Conservation (phyloP, 2,888 invertebrate genomes). For the Standfussiana lucernea region DNA sequence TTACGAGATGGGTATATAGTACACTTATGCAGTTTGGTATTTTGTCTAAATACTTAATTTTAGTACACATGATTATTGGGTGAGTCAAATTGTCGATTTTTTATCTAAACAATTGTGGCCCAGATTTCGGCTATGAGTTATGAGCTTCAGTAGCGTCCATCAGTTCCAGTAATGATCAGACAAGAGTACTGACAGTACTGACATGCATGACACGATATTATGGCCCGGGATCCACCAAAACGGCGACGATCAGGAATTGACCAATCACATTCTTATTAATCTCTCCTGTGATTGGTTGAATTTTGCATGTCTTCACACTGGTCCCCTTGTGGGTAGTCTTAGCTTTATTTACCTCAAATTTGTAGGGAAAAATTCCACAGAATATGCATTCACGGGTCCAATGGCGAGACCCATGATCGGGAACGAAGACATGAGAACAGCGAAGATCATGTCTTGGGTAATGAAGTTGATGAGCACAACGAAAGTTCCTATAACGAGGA, state of each 20-base stretch:
- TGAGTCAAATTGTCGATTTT: background rate
- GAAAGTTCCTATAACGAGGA: conserved; percentile 78
- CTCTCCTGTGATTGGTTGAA: background rate
- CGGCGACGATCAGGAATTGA: background rate
- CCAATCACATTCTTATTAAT: background rate
- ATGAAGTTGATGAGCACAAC: conserved; percentile 83
- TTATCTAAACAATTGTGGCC: background rate
- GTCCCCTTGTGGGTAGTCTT: background rate
- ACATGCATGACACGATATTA: background rate
- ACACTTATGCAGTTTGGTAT: too few species aligned
- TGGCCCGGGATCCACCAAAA: background rate
- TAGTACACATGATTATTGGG: background rate
- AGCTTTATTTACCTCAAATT: conserved; percentile 80
- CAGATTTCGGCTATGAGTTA: background rate
- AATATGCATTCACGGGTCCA: conserved; percentile 86
- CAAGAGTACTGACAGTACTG: background rate
- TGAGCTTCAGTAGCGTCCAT: background rate
- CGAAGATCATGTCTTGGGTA: conserved; percentile 81
- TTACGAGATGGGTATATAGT: background rate
- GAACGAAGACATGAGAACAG: conserved; percentile 81
- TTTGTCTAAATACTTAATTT: too few species aligned
- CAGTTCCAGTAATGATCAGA: background rate
- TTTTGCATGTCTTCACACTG: background rate
- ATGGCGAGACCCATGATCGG: conserved; percentile 82
- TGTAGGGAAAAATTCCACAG: conserved; percentile 87